Evolutionary conservation across 2,113 vertebrate species (phyloP).

Genomic region (Phaethornis superciliosus): DNA sequence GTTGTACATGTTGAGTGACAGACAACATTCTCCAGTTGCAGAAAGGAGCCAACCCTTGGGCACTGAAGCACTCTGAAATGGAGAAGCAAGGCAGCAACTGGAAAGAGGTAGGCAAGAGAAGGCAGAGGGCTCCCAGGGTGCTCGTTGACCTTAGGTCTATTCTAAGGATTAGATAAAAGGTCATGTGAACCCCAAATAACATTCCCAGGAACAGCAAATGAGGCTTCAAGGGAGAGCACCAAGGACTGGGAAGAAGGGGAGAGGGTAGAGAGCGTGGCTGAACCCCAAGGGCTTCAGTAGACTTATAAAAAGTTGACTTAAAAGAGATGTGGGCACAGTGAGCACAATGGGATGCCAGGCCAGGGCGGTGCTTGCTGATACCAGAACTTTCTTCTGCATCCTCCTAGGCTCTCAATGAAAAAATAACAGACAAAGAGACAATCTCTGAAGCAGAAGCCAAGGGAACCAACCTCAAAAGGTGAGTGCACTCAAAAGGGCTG

Average conservation of each 20-base stretch:
- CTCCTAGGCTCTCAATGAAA: conserved; percentile 79
- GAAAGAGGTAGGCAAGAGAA: conserved; percentile 76
- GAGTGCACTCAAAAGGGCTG: background rate
- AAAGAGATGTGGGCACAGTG: background rate
- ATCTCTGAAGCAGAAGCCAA: conserved; percentile 79
- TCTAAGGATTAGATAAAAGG: background rate
- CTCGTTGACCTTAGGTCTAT: background rate
- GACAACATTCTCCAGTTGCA: conserved; percentile 61
- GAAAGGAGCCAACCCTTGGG: conserved; percentile 77
- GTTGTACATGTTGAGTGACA: background rate
- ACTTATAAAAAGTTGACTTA: background rate
- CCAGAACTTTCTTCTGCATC: background rate
- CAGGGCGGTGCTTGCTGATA: background rate
- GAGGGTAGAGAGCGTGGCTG: background rate
- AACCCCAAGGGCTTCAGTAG: background rate
- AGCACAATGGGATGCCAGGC: background rate
- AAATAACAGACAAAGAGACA: conserved; percentile 81
- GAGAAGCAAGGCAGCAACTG: conserved; percentile 78
- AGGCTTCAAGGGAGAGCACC: background rate
- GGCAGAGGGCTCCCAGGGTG: background rate
- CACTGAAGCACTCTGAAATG: conserved; percentile 76
- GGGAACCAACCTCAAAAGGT: conserved; percentile 87
- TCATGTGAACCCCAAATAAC: background rate
- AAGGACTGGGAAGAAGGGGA: background rate
- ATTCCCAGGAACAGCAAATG: background rate